A percentile compares a stretch with the other conserved stretches of the same genome.
These are phyloP conservation scores for Thunnus thynnus DNA, from an alignment of 2,113 vertebrate species.

Conservation along the genomic window DNA sequence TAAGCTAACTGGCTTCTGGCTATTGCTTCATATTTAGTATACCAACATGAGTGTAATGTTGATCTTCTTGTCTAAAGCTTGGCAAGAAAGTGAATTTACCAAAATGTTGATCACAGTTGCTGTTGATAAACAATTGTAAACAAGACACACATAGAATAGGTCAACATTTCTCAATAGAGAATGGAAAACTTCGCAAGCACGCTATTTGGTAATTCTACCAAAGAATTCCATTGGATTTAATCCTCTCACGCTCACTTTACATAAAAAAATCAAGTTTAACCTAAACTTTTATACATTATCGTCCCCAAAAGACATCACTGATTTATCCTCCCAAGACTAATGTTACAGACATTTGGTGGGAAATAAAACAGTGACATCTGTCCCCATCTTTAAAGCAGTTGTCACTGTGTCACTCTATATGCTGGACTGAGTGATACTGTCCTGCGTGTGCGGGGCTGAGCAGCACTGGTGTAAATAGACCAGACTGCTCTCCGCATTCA, in stretches of 20 bases:
- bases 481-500: conserved; percentile 40
- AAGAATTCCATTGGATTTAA: not conserved
- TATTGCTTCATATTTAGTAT: not conserved
- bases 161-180: not conserved
- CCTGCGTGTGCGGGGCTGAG: not conserved
- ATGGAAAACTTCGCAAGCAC: not conserved
- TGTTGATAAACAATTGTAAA: not conserved
- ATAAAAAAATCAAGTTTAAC: not conserved
- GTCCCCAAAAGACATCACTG: conserved; percentile 4
- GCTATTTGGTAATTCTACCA: not conserved
- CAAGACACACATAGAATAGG: too few species aligned
- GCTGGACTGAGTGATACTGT: conserved; percentile 22
- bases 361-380: not conserved
- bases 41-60: too few species aligned
- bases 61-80: too few species aligned
- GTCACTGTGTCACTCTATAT: not conserved
- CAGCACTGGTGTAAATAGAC: conserved; percentile 44
- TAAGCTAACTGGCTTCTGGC: not conserved
- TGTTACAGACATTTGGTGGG: conserved; percentile 1
- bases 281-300: not conserved
- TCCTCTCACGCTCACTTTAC: not conserved
- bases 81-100: not conserved
- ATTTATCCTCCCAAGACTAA: conserved; percentile 3
- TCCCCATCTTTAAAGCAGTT: conserved; percentile 32
- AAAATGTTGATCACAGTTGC: not conserved